phyloP scores from a whole-genome alignment of 2,113 vertebrate species.

The Caranx ignobilis region DNA sequence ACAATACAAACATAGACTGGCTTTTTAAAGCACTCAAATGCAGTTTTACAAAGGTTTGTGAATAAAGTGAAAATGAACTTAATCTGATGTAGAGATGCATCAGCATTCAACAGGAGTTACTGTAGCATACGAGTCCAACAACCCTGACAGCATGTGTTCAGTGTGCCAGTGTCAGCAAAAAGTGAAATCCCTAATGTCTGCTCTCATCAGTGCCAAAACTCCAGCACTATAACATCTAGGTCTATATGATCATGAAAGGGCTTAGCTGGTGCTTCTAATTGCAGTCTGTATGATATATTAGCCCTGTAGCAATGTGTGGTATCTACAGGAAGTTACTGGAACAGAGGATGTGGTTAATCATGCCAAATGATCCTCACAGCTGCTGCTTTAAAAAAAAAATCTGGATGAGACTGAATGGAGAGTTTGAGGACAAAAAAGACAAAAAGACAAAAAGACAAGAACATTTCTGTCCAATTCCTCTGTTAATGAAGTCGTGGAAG shows the following conservation, averaged over 20 bases:
- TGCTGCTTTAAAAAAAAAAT: conserved; percentile 3
- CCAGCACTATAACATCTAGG: conserved; percentile 16
- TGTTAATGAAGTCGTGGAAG: background rate
- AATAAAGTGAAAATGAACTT: background rate
- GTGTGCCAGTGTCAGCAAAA: conserved; percentile 44
- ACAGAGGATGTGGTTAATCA: conserved; percentile 37
- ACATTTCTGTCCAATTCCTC: background rate
- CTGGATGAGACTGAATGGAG: background rate
- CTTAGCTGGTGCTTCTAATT: conserved; percentile 54
- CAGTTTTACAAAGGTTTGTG: background rate
- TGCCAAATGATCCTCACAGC: conserved; percentile 58
- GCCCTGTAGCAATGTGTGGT: conserved; percentile 38
- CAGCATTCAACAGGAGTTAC: background rate
- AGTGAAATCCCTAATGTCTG: conserved; percentile 9
- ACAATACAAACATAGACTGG: background rate
- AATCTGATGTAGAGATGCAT: background rate
- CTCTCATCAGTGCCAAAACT: conserved; percentile 23
- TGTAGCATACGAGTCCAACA: background rate
- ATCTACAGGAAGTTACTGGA: conserved; percentile 44
- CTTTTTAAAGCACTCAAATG: background rate
- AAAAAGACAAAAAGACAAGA: background rate
- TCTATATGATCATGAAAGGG: conserved; percentile 36
- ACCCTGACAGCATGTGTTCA: conserved; percentile 15
- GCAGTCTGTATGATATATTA: conserved; percentile 61
- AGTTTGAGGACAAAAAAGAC: conserved; percentile 3